Conservation (phyloP, 64 coral and sea anemone genomes). For the Stichodactyla mertensii region DNA sequence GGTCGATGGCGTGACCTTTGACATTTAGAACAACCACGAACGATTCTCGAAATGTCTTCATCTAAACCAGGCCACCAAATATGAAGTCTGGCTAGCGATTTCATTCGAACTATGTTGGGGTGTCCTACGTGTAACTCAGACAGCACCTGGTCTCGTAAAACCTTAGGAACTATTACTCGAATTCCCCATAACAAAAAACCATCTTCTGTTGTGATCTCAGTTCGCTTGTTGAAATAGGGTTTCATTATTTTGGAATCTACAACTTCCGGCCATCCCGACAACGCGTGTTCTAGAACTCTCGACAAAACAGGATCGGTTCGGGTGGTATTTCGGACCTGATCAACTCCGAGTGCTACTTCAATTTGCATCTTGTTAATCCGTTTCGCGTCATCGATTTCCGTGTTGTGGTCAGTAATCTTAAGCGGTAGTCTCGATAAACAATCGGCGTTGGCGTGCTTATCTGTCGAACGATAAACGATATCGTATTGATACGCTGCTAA, state of each 20-base stretch:
- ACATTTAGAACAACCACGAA: not conserved
- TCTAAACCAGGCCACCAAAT: not conserved
- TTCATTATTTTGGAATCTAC: constrained; percentile 13
- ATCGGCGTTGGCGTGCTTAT: constrained; percentile 54
- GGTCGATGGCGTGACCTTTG: too few relatives aligned
- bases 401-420: not conserved
- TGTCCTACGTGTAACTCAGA: not conserved
- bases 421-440: constrained; percentile 21
- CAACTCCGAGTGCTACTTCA: constrained; percentile 17
- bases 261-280: constrained; percentile 30
- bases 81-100: not conserved
- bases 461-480: constrained; percentile 38
- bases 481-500: too few relatives aligned
- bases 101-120: not conserved
- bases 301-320: constrained; percentile 24
- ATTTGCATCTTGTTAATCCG: constrained; percentile 39
- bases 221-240: constrained; percentile 23
- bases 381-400: too few relatives aligned
- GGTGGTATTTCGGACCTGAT: constrained; percentile 37
- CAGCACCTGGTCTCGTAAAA: not conserved
- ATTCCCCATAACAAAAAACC: not conserved
- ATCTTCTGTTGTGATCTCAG: constrained; percentile 9
- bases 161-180: not conserved
- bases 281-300: constrained; percentile 45
- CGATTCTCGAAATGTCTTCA: not conserved